Conservation (phyloP, 2,113 vertebrate genomes). For the Rhea pennata region DNA sequence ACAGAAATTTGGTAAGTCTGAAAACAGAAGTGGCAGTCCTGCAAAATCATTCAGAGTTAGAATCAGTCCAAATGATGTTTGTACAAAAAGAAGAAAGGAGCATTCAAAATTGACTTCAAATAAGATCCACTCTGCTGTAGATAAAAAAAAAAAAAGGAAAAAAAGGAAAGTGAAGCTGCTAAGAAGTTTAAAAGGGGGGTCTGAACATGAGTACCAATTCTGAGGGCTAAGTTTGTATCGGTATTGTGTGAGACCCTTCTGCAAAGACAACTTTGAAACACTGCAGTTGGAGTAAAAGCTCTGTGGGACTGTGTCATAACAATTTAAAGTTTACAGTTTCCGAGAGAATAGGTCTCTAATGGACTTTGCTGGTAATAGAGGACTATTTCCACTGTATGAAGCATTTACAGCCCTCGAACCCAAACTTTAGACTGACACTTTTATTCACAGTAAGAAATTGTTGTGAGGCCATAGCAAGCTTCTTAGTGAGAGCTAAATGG, state of each 20-base stretch:
- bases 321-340: background rate
- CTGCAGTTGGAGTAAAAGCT: background rate
- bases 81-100: background rate
- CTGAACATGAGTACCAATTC: background rate
- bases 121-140: background rate
- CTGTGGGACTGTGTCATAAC: background rate
- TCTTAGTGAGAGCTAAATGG: rapidly evolving
- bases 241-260: rapidly evolving
- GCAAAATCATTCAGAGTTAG: background rate
- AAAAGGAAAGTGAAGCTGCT: background rate
- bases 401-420: background rate
- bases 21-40: background rate
- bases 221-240: background rate
- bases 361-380: background rate
- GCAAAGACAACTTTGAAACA: background rate
- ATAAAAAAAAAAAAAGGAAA: background rate
- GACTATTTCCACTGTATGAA: background rate
- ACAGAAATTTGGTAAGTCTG: background rate
- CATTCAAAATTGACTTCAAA: background rate
- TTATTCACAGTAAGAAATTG: background rate
- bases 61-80: background rate
- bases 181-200: background rate
- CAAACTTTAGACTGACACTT: background rate
- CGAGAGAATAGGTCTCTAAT: background rate
- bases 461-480: background rate